Evolutionary conservation across 2,888 invertebrate species (phyloP), one percentile per base, ranked within the genome.

Genomic region (Napeogenes sylphis): DNA sequence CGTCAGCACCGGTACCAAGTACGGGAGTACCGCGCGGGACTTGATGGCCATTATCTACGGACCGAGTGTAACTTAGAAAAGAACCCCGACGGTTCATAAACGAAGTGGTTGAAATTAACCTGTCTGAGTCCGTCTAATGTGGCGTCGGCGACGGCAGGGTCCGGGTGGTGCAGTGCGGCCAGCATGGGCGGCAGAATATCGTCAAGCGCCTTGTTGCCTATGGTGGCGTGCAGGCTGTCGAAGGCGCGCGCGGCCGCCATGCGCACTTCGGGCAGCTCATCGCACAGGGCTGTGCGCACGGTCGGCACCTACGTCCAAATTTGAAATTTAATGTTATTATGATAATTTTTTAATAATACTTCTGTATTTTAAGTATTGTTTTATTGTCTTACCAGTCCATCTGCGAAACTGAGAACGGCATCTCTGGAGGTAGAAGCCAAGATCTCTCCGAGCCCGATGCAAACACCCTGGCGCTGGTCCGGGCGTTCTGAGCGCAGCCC

Each of bases 391-490:
- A 84, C 87, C 71, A 90, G 76, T 54, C 90, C 90, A 66, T 90
- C 90, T 2, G 90, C 67, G 75, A 90, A 90, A 73, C 96, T 95
- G 54, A 98, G 90, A 56, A 98, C 97, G 94, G 97, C 97, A 77
- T 99, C 99, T 74, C 94, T 94, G 63, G 97, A 98, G 4, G 99
- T 99, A 58, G 98, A 98, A 4, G 95, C 95, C 95, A 99, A 98
- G 77, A 99, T 99, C 92, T 99, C 99, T 0, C 98, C 97, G 45
- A 99, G 92, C 0, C 98, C 99, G 80, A 99, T 98, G 84, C 99
- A 99, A 8, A 99, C 99, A 70, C 99, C 99, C 87, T 99, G 98
- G 14, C 99, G 92, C 90, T 99, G 98, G 88, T 99, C 99, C 0
- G 98, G 91, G 71, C 96, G 95, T 56, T 96, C 95, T 0, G 98